phyloP scores from a whole-genome alignment of 35 echinoderm and acorn worm genomes.

The Ptychodera flava region DNA sequence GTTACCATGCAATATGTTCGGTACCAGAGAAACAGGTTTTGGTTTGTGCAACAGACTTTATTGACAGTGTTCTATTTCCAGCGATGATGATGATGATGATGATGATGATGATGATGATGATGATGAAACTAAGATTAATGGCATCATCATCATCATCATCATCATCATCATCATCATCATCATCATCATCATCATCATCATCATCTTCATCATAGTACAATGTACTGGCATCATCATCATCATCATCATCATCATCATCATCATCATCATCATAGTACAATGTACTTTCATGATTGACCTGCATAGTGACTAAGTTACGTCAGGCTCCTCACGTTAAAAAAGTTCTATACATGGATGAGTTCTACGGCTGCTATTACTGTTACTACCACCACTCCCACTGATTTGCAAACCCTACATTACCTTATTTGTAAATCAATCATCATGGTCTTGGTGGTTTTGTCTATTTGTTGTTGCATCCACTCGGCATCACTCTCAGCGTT shows the following conservation, averaged over 20 bases:
- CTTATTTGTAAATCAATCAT: too few relatives aligned
- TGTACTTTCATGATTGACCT: too few relatives aligned
- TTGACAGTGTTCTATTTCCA: background rate
- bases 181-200: conserved; percentile 9
- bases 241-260: conserved; percentile 9
- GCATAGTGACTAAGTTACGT: too few relatives aligned
- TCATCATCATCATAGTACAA: conserved; percentile 9
- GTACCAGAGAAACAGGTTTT: background rate
- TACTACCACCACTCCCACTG: too few relatives aligned
- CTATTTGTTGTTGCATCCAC: conserved; percentile 76
- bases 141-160: conserved; percentile 6
- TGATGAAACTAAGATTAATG: background rate
- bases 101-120: background rate
- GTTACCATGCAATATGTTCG: conserved; percentile 12
- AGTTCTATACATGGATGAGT: too few relatives aligned
- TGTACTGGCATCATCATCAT: background rate
- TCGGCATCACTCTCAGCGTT: conserved; percentile 43
- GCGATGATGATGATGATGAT: background rate
- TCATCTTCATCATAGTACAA: background rate
- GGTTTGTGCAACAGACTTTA: background rate
- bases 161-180: conserved; percentile 9
- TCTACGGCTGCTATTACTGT: too few relatives aligned
- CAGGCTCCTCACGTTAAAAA: too few relatives aligned
- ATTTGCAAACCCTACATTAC: too few relatives aligned
- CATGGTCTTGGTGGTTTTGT: conserved; percentile 7